Evolutionary conservation across 1,140 invertebrate species (phyloP), one percentile per base, ranked within the genome.

Genomic region (Leptinotarsa lineolata): DNA sequence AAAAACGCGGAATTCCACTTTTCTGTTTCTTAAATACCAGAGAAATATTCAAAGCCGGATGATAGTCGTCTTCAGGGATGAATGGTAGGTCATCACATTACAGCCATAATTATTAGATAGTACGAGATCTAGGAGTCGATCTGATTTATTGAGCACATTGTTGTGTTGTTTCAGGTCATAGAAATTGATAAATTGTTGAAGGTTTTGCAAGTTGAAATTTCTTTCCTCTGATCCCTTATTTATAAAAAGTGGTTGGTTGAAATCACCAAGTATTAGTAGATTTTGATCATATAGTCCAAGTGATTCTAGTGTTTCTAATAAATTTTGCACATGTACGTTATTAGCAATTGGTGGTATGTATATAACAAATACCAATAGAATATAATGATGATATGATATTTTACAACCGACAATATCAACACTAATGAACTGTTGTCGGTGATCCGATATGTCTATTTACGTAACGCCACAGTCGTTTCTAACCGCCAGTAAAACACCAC

Each of bases 81-180:
- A 67, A 39, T 39, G 65, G 65, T 24, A 24, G 15, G 13, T 67
- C 65, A 67, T 67, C 65, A 67, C 11, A 13, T n/a, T 67, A 67
- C 65, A 67, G 15, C 3, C 24, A 44, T 39, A 67, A 45, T 67
- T 67, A 20, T 67, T 67, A 16, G 65, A 67, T 39, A 67, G 39
- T 12, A 67, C 65, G 39, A 67, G 65, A 67, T 67, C 65, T 22
- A 67, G 65, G 13, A 67, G 65, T 67, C 65, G 22, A 67, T 39
- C 24, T 18, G 59, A 67, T 67, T 67, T 39, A 16, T 24, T 67
- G 22, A 67, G 39, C 65, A 67, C 24, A 44, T 67, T 67, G n/a
- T n/a, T n/a, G n/a, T n/a, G n/a, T n/a, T n/a, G n/a, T n/a, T n/a
- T n/a, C n/a, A n/a, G n/a, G n/a, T 20, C 63, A 20, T 5, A 64